Evolutionary conservation across 2,113 vertebrate genomes (phyloP).

Genomic region (Rhombomys opimus): DNA sequence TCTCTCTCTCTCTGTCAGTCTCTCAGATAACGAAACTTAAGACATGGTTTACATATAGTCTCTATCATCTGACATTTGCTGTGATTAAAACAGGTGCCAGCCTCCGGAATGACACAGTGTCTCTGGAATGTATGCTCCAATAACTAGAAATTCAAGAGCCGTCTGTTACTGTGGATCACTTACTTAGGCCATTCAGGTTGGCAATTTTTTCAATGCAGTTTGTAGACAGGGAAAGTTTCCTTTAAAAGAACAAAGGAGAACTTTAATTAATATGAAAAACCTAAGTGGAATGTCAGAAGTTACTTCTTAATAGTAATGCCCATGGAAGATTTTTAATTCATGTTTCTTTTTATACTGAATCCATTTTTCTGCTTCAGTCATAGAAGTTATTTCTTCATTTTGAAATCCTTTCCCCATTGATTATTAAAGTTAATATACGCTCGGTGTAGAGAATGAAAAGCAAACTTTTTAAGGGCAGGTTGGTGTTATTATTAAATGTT

Average conservation of each 20-base stretch:
- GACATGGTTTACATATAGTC: slow-evolving; percentile 23
- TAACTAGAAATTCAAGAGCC: slow-evolving; percentile 66
- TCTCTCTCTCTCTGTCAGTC: too few species aligned
- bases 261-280: slow-evolving; percentile 72
- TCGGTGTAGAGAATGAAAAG: not conserved
- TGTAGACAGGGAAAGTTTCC: slow-evolving; percentile 96
- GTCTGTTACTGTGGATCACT: slow-evolving; percentile 85
- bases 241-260: slow-evolving; percentile 83
- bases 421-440: slow-evolving; percentile 38
- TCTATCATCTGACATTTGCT: slow-evolving; percentile 43
- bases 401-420: slow-evolving; percentile 29
- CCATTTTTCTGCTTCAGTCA: not conserved
- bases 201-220: slow-evolving; percentile 99
- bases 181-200: slow-evolving; percentile 96
- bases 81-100: slow-evolving; percentile 49
- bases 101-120: slow-evolving; percentile 37
- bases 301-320: not conserved
- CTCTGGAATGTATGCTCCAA: slow-evolving; percentile 66
- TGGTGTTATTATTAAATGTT: slow-evolving; percentile 49
- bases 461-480: slow-evolving; percentile 3
- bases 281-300: slow-evolving; percentile 65
- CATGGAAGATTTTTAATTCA: slow-evolving; percentile 43
- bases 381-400: slow-evolving; percentile 37
- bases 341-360: slow-evolving; percentile 41
- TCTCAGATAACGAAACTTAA: slow-evolving; percentile 50